Conservation (phyloP, 2,113 vertebrate genomes). For the Tylochromis polylepis region DNA sequence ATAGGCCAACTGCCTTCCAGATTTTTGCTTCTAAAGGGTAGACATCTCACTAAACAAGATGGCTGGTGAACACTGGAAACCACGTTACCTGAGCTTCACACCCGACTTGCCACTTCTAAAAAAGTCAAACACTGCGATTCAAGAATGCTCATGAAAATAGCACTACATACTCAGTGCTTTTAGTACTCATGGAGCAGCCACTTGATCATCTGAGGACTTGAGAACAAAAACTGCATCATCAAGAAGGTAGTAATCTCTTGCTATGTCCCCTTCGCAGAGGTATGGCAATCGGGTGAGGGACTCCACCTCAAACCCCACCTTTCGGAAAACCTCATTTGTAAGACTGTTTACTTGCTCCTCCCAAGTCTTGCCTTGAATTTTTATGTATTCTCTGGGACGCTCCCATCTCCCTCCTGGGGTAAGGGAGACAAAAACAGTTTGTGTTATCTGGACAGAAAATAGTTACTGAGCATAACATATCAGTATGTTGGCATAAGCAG, state of each 20-base stretch:
- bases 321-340: conserved; percentile 81
- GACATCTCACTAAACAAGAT: conserved; percentile 22
- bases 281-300: conserved; percentile 93
- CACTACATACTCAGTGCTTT: neutral
- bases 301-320: conserved; percentile 87
- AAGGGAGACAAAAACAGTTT: neutral
- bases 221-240: conserved; percentile 95
- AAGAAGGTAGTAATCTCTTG: conserved; percentile 93
- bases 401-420: conserved; percentile 89
- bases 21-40: neutral
- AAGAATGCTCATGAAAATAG: neutral
- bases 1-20: neutral
- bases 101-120: neutral
- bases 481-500: neutral
- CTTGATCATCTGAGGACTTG: conserved; percentile 53
- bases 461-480: neutral
- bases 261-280: conserved; percentile 97
- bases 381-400: conserved; percentile 85
- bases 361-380: conserved; percentile 88
- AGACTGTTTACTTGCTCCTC: conserved; percentile 93
- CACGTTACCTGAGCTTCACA: conserved; percentile 37
- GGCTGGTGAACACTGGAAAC: conserved; percentile 19
- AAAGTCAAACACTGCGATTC: neutral
- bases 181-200: neutral
- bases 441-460: neutral